Conservation (phyloP, 92 coral and sea anemone genomes). For the Siderastrea radians region DNA sequence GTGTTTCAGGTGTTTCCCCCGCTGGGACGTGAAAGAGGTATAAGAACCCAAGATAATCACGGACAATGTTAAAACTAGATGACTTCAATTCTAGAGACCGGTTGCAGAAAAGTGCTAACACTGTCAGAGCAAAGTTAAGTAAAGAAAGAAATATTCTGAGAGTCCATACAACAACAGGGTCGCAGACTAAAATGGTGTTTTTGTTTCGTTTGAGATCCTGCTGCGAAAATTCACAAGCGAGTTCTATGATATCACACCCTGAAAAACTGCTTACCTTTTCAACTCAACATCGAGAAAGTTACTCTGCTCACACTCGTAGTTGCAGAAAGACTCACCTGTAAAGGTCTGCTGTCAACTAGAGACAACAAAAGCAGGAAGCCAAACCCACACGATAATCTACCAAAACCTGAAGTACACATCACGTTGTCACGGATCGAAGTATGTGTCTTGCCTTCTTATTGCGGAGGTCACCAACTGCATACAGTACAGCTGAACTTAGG, state of each 20-base stretch:
- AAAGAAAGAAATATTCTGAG: too few relatives aligned
- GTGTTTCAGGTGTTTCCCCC: background rate
- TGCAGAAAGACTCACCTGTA: slow-evolving; percentile 17
- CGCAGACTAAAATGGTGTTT: background rate
- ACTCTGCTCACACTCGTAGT: background rate
- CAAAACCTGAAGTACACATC: slow-evolving; percentile 11
- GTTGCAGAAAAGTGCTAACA: too few relatives aligned
- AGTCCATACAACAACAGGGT: too few relatives aligned
- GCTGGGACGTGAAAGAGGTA: background rate
- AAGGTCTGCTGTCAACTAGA: slow-evolving; percentile 1
- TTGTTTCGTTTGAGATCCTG: background rate
- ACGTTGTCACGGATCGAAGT: background rate
- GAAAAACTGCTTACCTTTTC: background rate
- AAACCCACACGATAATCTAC: background rate
- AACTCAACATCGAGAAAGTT: background rate
- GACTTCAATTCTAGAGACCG: too few relatives aligned
- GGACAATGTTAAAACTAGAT: background rate
- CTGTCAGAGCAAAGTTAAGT: too few relatives aligned
- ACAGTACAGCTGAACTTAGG: background rate
- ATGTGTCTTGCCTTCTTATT: background rate
- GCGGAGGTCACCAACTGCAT: background rate
- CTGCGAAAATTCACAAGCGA: slow-evolving; percentile 1
- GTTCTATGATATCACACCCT: background rate
- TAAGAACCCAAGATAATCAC: background rate
- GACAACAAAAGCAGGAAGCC: background rate